Conservation (phyloP, 2,113 vertebrate genomes). For the Mus musculus region GRCm39 chr5:135183001-135183500, state of each 20-base stretch:
- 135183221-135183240: conserved; percentile 94
- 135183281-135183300: conserved; percentile 93
- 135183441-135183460: not conserved
- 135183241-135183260: conserved; percentile 96
- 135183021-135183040: not conserved
- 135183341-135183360: conserved; percentile 93
- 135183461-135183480: not conserved
- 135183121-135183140: not conserved
- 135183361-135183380: conserved; percentile 31
- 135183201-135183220: conserved; percentile 97
- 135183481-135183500: not conserved
- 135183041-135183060: not conserved
- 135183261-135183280: conserved; percentile 94
- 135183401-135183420: not conserved
- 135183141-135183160: conserved; percentile 57
- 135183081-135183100: not conserved
- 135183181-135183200: conserved; percentile 94
- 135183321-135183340: conserved; percentile 94
- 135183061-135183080: not conserved
- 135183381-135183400: not conserved
- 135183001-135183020: not conserved
- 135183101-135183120: not conserved
- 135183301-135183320: conserved; percentile 94
- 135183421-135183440: not conserved
- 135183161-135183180: conserved; percentile 91